Evolutionary conservation across 2,797 vertebrate species (phyloP).

Genomic region (Notamacropus eugenii): DNA sequence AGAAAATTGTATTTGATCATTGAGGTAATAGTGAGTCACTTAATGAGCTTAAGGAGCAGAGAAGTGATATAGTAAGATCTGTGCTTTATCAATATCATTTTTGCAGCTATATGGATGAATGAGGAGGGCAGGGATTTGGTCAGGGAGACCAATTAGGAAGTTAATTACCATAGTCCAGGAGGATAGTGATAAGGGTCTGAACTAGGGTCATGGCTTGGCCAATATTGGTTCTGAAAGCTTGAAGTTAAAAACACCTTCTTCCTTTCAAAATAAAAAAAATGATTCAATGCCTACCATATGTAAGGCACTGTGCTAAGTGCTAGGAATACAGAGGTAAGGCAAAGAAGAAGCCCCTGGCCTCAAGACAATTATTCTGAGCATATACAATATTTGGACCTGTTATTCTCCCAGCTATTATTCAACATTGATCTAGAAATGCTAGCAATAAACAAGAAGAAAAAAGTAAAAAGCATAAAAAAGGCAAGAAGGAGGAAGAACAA

Average conservation of each 20-base stretch:
- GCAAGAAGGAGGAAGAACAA: neutral
- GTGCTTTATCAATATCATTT: neutral
- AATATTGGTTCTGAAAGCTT: neutral
- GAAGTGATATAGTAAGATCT: neutral
- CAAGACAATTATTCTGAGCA: neutral
- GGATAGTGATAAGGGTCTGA: neutral
- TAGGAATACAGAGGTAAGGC: neutral
- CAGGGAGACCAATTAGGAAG: neutral
- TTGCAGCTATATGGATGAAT: neutral
- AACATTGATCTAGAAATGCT: neutral
- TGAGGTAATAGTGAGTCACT: neutral
- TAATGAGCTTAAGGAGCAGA: neutral
- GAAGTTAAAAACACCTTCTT: neutral
- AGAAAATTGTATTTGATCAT: neutral
- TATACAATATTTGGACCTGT: neutral
- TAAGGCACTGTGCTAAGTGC: neutral
- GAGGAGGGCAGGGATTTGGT: neutral
- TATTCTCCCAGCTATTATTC: neutral
- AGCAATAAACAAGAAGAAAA: neutral
- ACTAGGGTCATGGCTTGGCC: neutral
- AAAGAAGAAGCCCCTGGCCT: neutral
- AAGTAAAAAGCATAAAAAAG: neutral
- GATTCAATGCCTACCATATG: neutral
- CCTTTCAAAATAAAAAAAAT: neutral
- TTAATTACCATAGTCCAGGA: neutral